phyloP scores from a whole-genome alignment of 1,140 invertebrate genomes.

The Cydia pomonella region DNA sequence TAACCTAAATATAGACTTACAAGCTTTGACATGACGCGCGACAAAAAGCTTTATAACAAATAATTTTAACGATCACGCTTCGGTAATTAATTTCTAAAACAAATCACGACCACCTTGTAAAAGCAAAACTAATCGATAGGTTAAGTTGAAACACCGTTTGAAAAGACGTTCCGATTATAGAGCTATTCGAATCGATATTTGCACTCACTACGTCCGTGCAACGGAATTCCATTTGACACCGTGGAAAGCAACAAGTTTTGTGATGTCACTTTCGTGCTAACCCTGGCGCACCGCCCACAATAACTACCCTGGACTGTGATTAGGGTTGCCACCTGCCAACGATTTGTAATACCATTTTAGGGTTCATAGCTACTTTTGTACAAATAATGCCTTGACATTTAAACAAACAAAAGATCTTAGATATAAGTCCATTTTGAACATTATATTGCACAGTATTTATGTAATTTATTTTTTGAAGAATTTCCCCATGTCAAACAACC shows the following conservation, averaged over 20 bases:
- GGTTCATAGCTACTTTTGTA: not conserved
- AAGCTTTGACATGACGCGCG: not conserved
- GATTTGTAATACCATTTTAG: not conserved
- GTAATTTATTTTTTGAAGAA: not conserved
- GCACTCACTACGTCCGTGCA: conserved; percentile 3
- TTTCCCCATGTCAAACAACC: not conserved
- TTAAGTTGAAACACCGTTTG: not conserved
- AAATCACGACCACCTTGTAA: not conserved
- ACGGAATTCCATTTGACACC: conserved; percentile 21
- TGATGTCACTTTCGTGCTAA: conserved; percentile 27
- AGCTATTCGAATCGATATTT: conserved; percentile 17
- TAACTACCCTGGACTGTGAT: conserved; percentile 25
- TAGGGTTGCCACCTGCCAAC: conserved; percentile 26
- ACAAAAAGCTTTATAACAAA: not conserved
- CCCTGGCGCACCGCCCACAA: not conserved
- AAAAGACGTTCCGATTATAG: not conserved
- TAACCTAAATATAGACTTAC: no score
- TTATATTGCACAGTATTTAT: not conserved
- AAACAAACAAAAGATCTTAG: not conserved
- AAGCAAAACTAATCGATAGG: not conserved
- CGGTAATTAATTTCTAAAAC: no score
- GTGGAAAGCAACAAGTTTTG: conserved; percentile 21
- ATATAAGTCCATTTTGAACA: no score
- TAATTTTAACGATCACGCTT: no score
- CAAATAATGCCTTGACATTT: not conserved